Evolutionary conservation across 2,888 invertebrate genomes (phyloP).

Genomic region (Acanthosoma haemorrhoidale): DNA sequence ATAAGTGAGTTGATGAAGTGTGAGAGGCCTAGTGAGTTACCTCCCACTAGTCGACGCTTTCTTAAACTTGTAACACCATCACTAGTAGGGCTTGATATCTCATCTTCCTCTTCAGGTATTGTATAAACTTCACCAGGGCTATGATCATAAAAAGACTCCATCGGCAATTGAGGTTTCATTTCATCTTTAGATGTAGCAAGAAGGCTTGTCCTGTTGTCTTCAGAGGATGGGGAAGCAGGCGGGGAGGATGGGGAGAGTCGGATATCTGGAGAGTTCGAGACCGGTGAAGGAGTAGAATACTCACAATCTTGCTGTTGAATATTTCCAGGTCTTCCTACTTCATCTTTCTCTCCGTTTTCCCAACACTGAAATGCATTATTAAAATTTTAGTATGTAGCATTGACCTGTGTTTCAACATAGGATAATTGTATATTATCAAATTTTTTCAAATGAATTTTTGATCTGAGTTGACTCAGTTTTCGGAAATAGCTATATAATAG

Average conservation of each 20-base stretch:
- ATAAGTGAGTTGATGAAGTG: conserved; percentile 13
- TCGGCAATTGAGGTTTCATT: conserved; percentile 36
- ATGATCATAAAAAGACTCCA: conserved; percentile 45
- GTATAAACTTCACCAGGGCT: conserved; percentile 51
- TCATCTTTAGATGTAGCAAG: conserved; percentile 35
- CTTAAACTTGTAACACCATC: conserved; percentile 49
- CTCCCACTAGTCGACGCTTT: conserved; percentile 42
- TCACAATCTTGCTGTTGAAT: conserved; percentile 38
- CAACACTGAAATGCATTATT: conserved; percentile 39
- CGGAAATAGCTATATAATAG: too few species aligned
- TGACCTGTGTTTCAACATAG: too few species aligned
- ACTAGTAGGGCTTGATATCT: conserved; percentile 48
- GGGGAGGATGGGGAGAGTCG: conserved; percentile 40
- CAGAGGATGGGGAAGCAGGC: conserved; percentile 37
- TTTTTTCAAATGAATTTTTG: too few species aligned
- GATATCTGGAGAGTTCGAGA: conserved; percentile 39
- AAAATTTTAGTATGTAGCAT: too few species aligned
- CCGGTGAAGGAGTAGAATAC: conserved; percentile 39
- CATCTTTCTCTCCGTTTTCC: conserved; percentile 38
- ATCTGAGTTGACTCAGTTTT: too few species aligned
- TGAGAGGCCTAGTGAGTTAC: conserved; percentile 35
- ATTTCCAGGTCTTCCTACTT: conserved; percentile 33
- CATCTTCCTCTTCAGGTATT: conserved; percentile 51
- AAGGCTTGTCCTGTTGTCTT: conserved; percentile 34
- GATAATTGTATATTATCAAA: too few species aligned